A percentile compares a stretch with the other conserved stretches of the same genome.
These are phyloP conservation scores for Archivesica marissinica DNA, from an alignment of 1,140 invertebrate genomes.

Conservation along the genomic window DNA sequence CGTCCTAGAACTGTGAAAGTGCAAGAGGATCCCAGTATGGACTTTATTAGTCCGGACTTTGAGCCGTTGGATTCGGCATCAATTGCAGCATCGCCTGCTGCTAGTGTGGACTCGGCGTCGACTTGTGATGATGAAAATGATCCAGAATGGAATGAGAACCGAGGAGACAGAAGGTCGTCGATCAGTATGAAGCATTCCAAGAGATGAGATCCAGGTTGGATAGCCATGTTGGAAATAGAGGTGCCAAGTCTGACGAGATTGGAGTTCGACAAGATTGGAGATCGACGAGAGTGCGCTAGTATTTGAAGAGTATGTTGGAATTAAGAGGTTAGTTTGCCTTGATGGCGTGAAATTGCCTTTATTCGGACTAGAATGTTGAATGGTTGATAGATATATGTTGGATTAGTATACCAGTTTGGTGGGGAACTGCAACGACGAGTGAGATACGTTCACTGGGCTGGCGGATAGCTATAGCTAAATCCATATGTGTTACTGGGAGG, in stretches of 20 bases:
- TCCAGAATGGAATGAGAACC: conserved; percentile 88
- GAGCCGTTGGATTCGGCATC: conserved; percentile 45
- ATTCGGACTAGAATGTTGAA: no score
- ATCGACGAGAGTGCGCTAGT: no score
- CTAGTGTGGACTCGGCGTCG: conserved; percentile 86
- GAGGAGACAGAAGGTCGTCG: conserved; percentile 55
- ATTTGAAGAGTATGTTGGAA: no score
- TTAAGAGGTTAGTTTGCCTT: no score
- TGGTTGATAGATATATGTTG: no score
- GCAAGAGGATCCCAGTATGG: conserved; percentile 54
- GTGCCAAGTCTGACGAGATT: not conserved
- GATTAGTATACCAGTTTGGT: no score
- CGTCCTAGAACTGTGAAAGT: conserved; percentile 54
- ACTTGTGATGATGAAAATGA: conserved; percentile 92
- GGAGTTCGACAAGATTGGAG: not conserved
- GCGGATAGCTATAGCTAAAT: no score
- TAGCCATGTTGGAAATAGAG: not conserved
- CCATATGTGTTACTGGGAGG: no score
- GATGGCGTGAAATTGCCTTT: no score
- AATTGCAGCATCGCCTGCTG: conserved; percentile 70
- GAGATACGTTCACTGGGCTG: no score
- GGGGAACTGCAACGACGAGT: no score
- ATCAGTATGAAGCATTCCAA: conserved; percentile 47
- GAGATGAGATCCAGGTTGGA: conserved; percentile 20
- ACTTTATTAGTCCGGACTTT: conserved; percentile 57